These are phyloP conservation scores for Astyanax mexicanus DNA, from an alignment of 2,797 vertebrate species.

Conservation along the genomic window DNA sequence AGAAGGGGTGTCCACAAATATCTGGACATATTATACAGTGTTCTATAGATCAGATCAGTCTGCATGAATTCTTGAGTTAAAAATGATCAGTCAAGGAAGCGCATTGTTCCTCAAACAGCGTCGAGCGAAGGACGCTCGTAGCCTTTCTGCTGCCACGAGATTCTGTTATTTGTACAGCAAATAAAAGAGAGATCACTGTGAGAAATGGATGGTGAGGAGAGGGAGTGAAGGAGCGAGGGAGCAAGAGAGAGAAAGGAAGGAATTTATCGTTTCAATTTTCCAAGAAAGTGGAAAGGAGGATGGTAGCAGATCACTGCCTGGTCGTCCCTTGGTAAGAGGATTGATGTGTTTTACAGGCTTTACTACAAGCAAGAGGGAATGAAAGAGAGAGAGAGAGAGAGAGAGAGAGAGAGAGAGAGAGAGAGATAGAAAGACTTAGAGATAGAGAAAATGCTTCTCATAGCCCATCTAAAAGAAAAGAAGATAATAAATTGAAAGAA, in stretches of 20 bases:
- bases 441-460: too few relatives aligned
- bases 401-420: background rate
- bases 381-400: background rate
- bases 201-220: constrained; percentile 32
- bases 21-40: too few relatives aligned
- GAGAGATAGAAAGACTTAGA: background rate
- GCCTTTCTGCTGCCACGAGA: constrained; percentile 7
- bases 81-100: too few relatives aligned
- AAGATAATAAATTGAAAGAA: background rate
- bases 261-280: constrained; percentile 83
- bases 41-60: too few relatives aligned
- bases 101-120: background rate
- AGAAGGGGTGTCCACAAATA: too few relatives aligned
- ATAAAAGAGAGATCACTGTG: constrained; percentile 48
- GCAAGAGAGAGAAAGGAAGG: constrained; percentile 59
- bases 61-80: too few relatives aligned
- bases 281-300: constrained; percentile 66
- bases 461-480: background rate
- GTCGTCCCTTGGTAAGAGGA: constrained; percentile 76
- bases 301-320: constrained; percentile 68
- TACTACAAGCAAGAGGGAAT: constrained; percentile 25
- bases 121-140: background rate
- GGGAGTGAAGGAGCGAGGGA: constrained; percentile 14
- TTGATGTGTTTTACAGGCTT: constrained; percentile 76
- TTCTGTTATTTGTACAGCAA: constrained; percentile 51